Evolutionary conservation across 2,113 vertebrate genomes (phyloP), one percentile per base, ranked within the genome.

Genomic region (Alexandromys fortis): DNA sequence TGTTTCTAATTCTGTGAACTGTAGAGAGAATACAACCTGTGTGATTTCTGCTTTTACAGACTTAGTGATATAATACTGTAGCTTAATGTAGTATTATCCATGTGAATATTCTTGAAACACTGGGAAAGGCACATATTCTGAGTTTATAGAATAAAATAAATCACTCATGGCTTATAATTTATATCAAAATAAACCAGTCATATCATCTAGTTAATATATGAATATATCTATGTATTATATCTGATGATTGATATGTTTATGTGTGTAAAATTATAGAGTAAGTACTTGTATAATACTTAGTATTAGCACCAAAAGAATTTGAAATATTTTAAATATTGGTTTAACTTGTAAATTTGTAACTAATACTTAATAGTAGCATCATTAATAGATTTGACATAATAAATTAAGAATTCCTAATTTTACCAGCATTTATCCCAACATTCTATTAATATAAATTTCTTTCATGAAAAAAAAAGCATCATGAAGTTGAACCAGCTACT

Each of bases 71-170:
- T 75, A 9, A 78, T n/a, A 21, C 87, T 68, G 90, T 17, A 89
- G n/a, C 16, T 88, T 17, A 65, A 19, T 85, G 42, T 52, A 90
- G 13, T 79, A 87, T 24, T 78, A 55, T 14, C 9, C 4, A 8
- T 86, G 33, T 82, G 73, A 91, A 96, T 49, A 97, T 35, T 90
- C 61, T 83, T 90, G 30, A 95, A 88, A 13, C 45, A 67, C 22
- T 83, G 24, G 13, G 13, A 85, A 95, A 77, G 28, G 35, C 28
- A 94, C 13, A 77, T 61, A 86, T 86, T 77, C 47, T 86, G 24
- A 68, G 22, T 28, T 85, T 85, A 28, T 19, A 67, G 26, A 4
- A 77, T 65, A 91, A 45, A 86, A 38, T 61, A 38, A 90, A 90
- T 35, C 28, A 77, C n/a, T 17, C 9, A 10, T 30, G 2, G 42